Conservation (phyloP, 2,797 vertebrate species). For the Myotis planiceps region DNA sequence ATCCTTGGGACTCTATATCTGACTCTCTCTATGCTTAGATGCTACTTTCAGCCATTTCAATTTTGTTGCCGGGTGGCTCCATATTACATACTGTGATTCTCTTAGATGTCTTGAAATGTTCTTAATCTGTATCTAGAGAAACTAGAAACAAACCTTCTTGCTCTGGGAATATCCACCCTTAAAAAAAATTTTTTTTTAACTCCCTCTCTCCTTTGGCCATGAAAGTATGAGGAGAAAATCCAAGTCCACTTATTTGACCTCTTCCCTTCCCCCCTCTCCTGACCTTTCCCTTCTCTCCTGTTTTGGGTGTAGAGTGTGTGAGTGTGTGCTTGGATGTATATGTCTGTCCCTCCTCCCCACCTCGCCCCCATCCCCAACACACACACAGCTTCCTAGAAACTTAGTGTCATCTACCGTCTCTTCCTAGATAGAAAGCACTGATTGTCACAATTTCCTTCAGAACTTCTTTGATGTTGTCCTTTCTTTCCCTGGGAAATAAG, state of each 20-base stretch:
- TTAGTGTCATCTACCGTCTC: background rate
- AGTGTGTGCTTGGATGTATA: fast-evolving
- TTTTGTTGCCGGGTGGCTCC: background rate
- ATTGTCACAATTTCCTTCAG: background rate
- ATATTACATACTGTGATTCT: background rate
- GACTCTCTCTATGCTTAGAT: background rate
- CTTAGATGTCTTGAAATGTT: background rate
- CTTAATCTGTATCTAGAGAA: background rate
- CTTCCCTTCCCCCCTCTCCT: background rate
- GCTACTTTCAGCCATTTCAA: background rate
- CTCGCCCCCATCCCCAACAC: background rate
- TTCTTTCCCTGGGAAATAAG: background rate
- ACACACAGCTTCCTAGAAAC: background rate
- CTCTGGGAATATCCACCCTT: background rate
- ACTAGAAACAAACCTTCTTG: background rate
- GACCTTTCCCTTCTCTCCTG: background rate
- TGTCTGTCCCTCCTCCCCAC: background rate
- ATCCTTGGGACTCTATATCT: background rate
- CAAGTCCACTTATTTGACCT: background rate
- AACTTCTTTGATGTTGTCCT: background rate
- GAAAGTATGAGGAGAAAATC: background rate
- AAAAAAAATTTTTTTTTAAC: background rate
- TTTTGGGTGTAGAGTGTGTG: background rate
- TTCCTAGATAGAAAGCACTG: background rate
- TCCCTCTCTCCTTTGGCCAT: background rate